Evolutionary conservation across 2,113 vertebrate genomes (phyloP).

Genomic region (Puma concolor): DNA sequence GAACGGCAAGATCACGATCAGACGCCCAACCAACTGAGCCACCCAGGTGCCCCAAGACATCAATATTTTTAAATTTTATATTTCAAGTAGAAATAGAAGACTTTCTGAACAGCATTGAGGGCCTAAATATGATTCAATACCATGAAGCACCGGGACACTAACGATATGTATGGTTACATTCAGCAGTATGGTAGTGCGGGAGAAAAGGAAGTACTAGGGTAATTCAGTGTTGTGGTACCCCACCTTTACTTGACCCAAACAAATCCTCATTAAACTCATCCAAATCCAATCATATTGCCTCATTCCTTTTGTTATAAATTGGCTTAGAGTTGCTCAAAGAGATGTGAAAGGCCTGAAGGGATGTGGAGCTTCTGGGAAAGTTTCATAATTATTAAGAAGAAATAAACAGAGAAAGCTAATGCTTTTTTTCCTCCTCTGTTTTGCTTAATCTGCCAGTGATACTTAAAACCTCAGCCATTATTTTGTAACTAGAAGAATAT

Average conservation of each 20-base stretch:
- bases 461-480: background rate
- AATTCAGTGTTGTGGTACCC: background rate
- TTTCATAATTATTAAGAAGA: background rate
- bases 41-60: background rate
- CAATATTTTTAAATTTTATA: background rate
- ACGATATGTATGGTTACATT: background rate
- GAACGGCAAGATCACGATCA: no score
- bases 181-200: background rate
- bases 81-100: background rate
- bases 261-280: background rate
- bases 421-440: background rate
- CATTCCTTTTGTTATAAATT: background rate
- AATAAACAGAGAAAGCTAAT: background rate
- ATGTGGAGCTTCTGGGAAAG: background rate
- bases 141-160: background rate
- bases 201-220: background rate
- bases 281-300: background rate
- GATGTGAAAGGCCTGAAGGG: background rate
- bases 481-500: background rate
- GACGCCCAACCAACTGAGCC: no score
- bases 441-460: background rate
- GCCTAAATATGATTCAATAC: background rate
- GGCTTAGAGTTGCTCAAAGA: background rate
- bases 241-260: background rate
- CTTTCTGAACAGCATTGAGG: background rate